Evolutionary conservation across 2,888 invertebrate species (phyloP).

Genomic region (Scaptomyza flava): DNA sequence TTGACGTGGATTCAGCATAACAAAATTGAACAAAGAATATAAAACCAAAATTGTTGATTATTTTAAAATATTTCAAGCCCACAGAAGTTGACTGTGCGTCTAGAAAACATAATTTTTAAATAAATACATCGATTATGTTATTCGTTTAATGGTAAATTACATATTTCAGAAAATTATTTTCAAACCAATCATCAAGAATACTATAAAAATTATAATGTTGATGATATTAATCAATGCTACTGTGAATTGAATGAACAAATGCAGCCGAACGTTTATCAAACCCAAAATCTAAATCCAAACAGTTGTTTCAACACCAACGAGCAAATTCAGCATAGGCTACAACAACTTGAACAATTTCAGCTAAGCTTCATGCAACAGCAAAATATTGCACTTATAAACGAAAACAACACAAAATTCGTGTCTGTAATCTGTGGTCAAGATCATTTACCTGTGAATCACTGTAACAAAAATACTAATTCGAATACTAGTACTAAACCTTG

Average conservation of each 20-base stretch:
- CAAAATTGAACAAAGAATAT: too few relatives aligned
- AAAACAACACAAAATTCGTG: constrained; percentile 3
- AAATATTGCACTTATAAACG: constrained; percentile 11
- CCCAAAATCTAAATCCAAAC: constrained; percentile 1
- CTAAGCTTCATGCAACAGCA: constrained; percentile 57
- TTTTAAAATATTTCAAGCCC: background rate
- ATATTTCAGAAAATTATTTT: constrained; percentile 49
- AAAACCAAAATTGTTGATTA: too few relatives aligned
- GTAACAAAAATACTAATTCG: background rate
- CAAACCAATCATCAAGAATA: constrained; percentile 2
- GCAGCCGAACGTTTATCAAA: background rate
- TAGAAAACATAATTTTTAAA: too few relatives aligned
- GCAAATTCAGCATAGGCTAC: constrained; percentile 61
- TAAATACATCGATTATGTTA: too few relatives aligned
- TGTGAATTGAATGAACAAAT: constrained; percentile 3
- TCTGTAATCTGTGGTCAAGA: background rate
- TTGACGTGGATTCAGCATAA: too few relatives aligned
- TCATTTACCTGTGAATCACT: background rate
- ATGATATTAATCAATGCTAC: constrained; percentile 5
- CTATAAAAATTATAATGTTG: constrained; percentile 2
- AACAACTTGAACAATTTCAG: constrained; percentile 67
- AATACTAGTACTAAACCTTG: background rate
- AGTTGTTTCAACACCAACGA: constrained; percentile 20
- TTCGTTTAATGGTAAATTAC: too few relatives aligned
- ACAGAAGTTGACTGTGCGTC: background rate